Base-by-base conservation (phyloP, 2,888 invertebrate genomes). In the Philereme transversata region DNA sequence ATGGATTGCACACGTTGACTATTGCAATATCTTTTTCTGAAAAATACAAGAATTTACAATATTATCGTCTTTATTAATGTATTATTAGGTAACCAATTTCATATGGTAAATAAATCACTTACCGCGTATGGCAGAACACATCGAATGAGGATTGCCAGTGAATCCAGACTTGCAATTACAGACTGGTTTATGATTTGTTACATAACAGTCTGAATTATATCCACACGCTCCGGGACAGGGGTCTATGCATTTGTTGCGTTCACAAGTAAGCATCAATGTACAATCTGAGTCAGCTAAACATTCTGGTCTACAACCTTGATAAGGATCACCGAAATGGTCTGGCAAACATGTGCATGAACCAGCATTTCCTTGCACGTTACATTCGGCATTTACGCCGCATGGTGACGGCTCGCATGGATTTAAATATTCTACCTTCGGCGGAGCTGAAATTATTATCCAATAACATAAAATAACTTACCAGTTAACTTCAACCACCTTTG, bases 281-380 rank as follows among this genome's bases (percentile, higher is more conserved):
- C 95, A 95, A 78, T 95, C 95, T 40, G 94, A 92, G 81, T 95
- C 94, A 48, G 94, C 87, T 70, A 94, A 86, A 77, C 95, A 95
- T 83, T 95, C 95, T 35, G 95, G 95, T 78, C 94, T 93, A 77
- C 96, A 96, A 60, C 94, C 94, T 87, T 95, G 94, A 76, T 95
- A 96, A 45, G 97, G 96, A 80, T 96, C 95, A 70, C 97, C 97
- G 72, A 95, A 93, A 83, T 95, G 95, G 67, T 95, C 95, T 5
- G 94, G 93, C 59, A 94, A 82, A 79, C 96, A 96, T 69, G 94
- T 93, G 78, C 97, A 97, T 48, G 96, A 94, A 64, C 96, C 96
- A 45, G 95, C 96, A 60, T 93, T 94, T 70, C 95, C 95, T 84
- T 95, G 94, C 76, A 95, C 95, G 81, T 94, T 93, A 81, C 96